Conservation (phyloP, 2,888 invertebrate species). For the Pteria penguin region DNA sequence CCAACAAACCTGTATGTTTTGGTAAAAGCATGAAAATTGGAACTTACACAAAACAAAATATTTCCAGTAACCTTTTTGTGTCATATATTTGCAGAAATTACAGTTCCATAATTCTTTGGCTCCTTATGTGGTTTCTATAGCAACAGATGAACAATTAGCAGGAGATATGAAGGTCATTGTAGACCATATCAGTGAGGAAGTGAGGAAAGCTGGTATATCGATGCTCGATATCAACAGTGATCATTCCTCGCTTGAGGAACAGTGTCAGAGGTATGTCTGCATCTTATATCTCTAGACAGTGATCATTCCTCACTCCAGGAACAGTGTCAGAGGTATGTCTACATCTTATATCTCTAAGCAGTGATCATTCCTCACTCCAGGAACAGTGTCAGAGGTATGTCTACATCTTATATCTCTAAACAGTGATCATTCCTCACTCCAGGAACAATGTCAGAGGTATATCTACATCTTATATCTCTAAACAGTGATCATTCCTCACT, state of each 20-base stretch:
- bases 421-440: too few species aligned
- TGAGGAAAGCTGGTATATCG: constrained; percentile 59
- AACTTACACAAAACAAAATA: too few species aligned
- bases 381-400: too few species aligned
- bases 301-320: not conserved
- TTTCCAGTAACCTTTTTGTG: not conserved
- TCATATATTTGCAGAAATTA: constrained; percentile 58
- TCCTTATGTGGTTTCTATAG: constrained; percentile 69
- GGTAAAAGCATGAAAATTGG: too few species aligned
- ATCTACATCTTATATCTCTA: too few species aligned
- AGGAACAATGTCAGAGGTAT: too few species aligned
- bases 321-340: too few species aligned
- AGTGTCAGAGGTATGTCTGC: constrained; percentile 54
- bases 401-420: too few species aligned
- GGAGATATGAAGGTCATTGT: constrained; percentile 62
- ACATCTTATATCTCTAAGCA: too few species aligned
- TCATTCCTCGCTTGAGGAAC: constrained; percentile 48
- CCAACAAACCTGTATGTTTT: too few species aligned
- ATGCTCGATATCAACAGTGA: constrained; percentile 55
- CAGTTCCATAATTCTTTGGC: constrained; percentile 67
- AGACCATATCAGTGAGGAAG: constrained; percentile 56
- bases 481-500: too few species aligned
- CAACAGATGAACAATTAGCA: constrained; percentile 49
- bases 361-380: too few species aligned
- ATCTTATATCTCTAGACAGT: not conserved